phyloP scores from a whole-genome alignment of 2,113 vertebrate genomes.

The Cheirogaleus medius region DNA sequence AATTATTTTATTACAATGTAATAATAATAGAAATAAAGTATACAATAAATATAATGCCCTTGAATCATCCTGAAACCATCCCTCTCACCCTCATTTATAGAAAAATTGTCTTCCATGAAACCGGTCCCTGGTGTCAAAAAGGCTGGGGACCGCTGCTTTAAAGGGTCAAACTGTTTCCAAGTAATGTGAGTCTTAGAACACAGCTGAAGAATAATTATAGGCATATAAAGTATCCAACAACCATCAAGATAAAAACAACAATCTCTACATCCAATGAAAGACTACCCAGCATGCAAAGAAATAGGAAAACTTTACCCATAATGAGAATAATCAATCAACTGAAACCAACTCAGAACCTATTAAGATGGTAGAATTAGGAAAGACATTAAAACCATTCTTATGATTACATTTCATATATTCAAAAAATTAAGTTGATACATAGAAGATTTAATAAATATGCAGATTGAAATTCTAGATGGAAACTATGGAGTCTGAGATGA shows the following conservation, averaged over 20 bases:
- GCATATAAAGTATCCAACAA: background rate
- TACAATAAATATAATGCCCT: no score
- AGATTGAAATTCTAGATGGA: background rate
- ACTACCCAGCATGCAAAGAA: background rate
- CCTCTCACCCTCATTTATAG: no score
- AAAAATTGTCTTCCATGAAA: no score
- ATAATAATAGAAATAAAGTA: no score
- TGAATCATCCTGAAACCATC: no score
- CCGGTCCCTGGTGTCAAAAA: no score
- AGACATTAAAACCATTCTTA: background rate
- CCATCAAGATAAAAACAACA: background rate
- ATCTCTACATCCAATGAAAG: background rate
- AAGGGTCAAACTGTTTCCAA: background rate
- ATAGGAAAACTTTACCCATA: background rate
- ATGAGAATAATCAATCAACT: background rate
- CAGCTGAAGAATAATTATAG: background rate
- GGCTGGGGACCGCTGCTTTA: background rate
- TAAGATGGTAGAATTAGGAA: background rate
- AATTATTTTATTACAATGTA: no score
- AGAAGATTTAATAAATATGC: background rate
- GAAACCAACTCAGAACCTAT: background rate
- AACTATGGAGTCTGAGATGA: background rate
- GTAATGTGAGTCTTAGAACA: background rate
- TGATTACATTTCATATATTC: background rate
- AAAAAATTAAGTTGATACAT: background rate